phyloP scores from a whole-genome alignment of 2,888 invertebrate genomes.

The Hydroisotoma schaefferi region DNA sequence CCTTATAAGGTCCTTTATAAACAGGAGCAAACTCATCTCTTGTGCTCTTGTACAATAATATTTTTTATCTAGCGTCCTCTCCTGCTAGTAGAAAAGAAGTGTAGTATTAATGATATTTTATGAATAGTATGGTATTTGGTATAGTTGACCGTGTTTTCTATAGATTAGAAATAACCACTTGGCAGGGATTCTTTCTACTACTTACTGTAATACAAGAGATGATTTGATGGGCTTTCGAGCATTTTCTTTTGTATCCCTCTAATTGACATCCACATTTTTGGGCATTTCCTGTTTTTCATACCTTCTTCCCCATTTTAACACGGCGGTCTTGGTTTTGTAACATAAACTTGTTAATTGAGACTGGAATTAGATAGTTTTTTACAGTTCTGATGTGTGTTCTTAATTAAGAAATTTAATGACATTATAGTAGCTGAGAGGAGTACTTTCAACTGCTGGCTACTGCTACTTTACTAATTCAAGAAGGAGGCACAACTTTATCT shows the following conservation, averaged over 20 bases:
- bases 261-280: conserved; percentile 10
- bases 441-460: no score
- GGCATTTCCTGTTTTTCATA: conserved; percentile 15
- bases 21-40: conserved; percentile 4
- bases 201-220: background rate
- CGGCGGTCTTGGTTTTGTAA: conserved; percentile 33
- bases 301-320: conserved; percentile 17
- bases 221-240: background rate
- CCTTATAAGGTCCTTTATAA: background rate
- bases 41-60: conserved; percentile 11
- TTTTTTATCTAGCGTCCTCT: no score
- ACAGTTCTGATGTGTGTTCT: no score
- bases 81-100: no score
- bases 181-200: background rate
- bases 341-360: conserved; percentile 34
- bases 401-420: no score
- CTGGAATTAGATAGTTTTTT: conserved; percentile 14
- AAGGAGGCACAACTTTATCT: background rate
- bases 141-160: no score
- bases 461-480: background rate
- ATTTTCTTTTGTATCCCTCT: background rate
- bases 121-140: no score
- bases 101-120: no score
- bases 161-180: conserved; percentile 3
- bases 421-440: no score